A percentile compares a stretch with the other conserved stretches of the same genome.
Conservation (phyloP, 2,797 vertebrate species). For the Tiaroga cobitis region DNA sequence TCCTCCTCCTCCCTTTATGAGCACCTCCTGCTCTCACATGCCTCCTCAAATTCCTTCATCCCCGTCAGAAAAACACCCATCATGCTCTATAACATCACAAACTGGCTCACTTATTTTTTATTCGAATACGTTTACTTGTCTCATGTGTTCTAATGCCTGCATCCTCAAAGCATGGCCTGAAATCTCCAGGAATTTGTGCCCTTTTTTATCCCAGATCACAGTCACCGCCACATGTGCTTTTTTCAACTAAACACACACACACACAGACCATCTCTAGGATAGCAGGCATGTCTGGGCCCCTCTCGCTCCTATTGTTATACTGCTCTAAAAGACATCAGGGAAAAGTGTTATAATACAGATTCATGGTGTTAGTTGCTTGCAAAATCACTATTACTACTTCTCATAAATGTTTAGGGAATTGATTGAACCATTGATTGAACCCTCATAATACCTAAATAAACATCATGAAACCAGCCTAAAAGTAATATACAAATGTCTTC, state of each 20-base stretch:
- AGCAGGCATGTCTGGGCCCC: conserved; percentile 41
- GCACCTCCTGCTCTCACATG: conserved; percentile 3
- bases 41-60: conserved; percentile 21
- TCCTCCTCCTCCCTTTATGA: conserved; percentile 16
- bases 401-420: background rate
- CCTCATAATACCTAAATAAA: background rate
- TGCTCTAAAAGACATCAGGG: conserved; percentile 11
- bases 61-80: background rate
- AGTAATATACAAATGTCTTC: background rate
- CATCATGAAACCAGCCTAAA: background rate
- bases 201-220: conserved; percentile 3
- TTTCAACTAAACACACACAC: background rate
- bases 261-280: conserved; percentile 32
- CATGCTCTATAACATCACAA: background rate
- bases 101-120: background rate
- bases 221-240: background rate
- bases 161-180: background rate
- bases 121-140: background rate
- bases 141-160: background rate
- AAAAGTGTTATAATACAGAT: conserved; percentile 22
- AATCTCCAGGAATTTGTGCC: background rate
- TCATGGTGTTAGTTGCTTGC: background rate
- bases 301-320: conserved; percentile 31
- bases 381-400: background rate
- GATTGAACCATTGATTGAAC: too few species aligned